Evolutionary conservation across 2,888 invertebrate genomes (phyloP).

Genomic region (Branchipolynoe longqiensis): DNA sequence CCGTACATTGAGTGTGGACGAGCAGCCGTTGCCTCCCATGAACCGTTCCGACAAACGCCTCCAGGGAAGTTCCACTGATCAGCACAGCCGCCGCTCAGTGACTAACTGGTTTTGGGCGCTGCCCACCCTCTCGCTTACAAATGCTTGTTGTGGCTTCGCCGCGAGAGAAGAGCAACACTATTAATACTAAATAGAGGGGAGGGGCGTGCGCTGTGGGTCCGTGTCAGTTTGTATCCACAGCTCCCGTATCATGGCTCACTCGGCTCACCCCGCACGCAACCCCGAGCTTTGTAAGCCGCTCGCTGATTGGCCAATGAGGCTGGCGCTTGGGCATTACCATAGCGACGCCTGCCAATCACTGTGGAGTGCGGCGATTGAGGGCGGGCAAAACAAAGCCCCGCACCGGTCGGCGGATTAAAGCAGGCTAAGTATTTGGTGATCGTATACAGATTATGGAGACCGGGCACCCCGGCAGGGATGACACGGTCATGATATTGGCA

Average conservation of each 20-base stretch:
- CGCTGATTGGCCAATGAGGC: constrained; percentile 48
- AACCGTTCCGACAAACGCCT: constrained; percentile 6
- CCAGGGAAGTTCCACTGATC: neutral
- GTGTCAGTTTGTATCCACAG: constrained; percentile 55
- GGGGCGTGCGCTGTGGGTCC: constrained; percentile 32
- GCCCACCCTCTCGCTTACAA: constrained; percentile 60
- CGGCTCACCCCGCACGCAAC: constrained; percentile 50
- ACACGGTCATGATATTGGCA: constrained; percentile 53
- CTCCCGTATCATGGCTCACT: constrained; percentile 40
- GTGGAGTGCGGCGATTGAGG: neutral
- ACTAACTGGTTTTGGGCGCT: constrained; percentile 45
- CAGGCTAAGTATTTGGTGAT: constrained; percentile 44
- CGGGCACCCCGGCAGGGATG: neutral
- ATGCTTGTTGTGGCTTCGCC: constrained; percentile 58
- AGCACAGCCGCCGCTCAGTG: neutral
- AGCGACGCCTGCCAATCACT: constrained; percentile 55
- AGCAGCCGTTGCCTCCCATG: neutral
- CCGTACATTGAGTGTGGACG: neutral
- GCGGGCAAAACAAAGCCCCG: constrained; percentile 4
- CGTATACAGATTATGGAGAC: constrained; percentile 46
- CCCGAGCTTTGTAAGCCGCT: constrained; percentile 49
- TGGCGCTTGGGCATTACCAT: constrained; percentile 43
- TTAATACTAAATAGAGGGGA: constrained; percentile 61
- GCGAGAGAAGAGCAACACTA: constrained; percentile 53
- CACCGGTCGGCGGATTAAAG: constrained; percentile 27